These are phyloP conservation scores for Acrobeloides nanus DNA, from an alignment of 2,888 invertebrate genomes.

Conservation along the genomic window DNA sequence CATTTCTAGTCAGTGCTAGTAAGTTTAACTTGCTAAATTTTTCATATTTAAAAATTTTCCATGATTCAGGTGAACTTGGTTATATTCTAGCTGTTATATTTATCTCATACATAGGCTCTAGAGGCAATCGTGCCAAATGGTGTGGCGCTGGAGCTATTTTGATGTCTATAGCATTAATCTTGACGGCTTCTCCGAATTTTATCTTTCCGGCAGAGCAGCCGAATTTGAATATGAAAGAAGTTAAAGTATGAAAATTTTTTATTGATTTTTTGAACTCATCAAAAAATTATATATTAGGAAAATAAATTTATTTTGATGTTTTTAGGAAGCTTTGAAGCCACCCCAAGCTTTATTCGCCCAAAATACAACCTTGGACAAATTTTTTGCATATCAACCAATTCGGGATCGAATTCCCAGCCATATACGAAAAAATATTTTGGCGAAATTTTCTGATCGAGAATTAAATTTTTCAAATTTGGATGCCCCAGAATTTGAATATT, in stretches of 20 bases:
- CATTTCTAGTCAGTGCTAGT: conserved; percentile 50
- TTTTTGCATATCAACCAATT: conserved; percentile 24
- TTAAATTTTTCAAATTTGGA: too few species aligned
- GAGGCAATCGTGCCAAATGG: conserved; percentile 42
- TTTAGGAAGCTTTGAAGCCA: too few species aligned
- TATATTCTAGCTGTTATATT: conserved; percentile 51
- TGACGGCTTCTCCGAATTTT: conserved; percentile 46
- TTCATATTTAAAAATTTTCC: too few species aligned
- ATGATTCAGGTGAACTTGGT: conserved; percentile 43
- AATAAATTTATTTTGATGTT: too few species aligned
- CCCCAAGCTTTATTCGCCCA: conserved; percentile 6
- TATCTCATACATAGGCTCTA: conserved; percentile 48
- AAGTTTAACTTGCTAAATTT: too few species aligned
- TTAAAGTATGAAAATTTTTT: conserved; percentile 29
- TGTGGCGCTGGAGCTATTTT: conserved; percentile 50
- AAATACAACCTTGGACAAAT: conserved; percentile 21
- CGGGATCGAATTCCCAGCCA: conserved; percentile 24
- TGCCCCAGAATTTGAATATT: too few species aligned
- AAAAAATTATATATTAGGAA: too few species aligned
- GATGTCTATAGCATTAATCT: conserved; percentile 45
- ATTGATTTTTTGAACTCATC: too few species aligned
- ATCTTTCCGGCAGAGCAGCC: conserved; percentile 39
- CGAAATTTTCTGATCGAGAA: too few species aligned
- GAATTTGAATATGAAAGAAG: conserved; percentile 33
- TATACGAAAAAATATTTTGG: conserved; percentile 14